phyloP scores from a whole-genome alignment of 2,797 vertebrate species.

The Parotocinclus haroldoi region DNA sequence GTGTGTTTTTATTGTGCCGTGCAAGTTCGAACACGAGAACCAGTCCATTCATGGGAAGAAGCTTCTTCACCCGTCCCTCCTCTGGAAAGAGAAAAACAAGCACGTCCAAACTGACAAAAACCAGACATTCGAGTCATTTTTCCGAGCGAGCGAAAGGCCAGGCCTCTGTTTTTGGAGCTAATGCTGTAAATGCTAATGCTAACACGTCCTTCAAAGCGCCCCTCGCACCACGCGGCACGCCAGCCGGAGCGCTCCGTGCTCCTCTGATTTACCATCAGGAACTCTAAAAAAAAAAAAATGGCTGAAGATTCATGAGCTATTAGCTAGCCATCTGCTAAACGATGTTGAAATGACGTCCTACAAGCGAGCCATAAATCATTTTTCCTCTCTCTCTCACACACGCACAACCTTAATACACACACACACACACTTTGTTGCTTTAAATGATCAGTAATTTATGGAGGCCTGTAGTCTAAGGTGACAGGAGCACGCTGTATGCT shows the following conservation, averaged over 20 bases:
- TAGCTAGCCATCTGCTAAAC: conserved; percentile 67
- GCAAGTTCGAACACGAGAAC: conserved; percentile 58
- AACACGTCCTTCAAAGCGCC: background rate
- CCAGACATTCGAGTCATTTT: conserved; percentile 2
- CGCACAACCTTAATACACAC: conserved; percentile 12
- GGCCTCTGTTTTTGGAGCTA: background rate
- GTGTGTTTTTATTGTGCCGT: conserved; percentile 54
- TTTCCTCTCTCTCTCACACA: conserved; percentile 13
- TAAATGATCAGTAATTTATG: conserved; percentile 60
- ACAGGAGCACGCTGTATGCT: conserved; percentile 53
- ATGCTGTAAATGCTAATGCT: background rate
- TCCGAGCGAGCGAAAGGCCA: background rate
- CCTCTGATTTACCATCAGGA: conserved; percentile 64
- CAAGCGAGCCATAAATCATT: conserved; percentile 64
- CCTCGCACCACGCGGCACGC: background rate
- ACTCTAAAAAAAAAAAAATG: conserved; percentile 63
- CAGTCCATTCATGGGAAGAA: conserved; percentile 37
- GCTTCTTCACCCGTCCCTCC: conserved; percentile 17
- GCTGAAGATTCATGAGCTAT: conserved; percentile 64
- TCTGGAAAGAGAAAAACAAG: conserved; percentile 1
- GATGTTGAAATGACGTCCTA: conserved; percentile 57
- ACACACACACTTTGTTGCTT: conserved; percentile 42
- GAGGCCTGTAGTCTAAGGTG: conserved; percentile 49
- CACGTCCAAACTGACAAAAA: background rate
- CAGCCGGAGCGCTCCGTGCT: background rate